Conservation (phyloP, 2,113 vertebrate genomes). For the Chitala chitala region DNA sequence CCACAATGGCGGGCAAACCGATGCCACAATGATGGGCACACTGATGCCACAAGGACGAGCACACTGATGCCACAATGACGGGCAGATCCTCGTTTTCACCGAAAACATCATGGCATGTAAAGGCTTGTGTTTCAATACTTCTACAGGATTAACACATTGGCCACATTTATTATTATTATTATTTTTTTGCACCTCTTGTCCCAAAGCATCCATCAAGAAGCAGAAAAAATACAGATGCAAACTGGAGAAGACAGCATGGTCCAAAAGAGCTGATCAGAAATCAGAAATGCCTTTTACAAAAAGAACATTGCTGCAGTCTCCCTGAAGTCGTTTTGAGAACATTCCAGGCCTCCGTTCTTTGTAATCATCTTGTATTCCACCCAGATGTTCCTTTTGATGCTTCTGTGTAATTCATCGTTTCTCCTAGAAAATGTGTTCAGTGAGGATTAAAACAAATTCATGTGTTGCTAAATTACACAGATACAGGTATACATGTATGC, state of each 20-base stretch:
- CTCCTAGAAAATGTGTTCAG: slow-evolving; percentile 11
- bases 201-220: slow-evolving; percentile 53
- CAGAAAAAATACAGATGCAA: slow-evolving; percentile 57
- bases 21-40: too few relatives aligned
- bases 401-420: slow-evolving; percentile 20
- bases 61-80: too few relatives aligned
- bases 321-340: slow-evolving; percentile 21
- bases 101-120: too few relatives aligned
- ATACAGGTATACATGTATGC: slow-evolving; percentile 23
- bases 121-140: too few relatives aligned
- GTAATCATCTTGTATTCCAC: slow-evolving; percentile 14
- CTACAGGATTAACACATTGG: too few relatives aligned
- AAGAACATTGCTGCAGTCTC: slow-evolving; percentile 13
- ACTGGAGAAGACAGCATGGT: slow-evolving; percentile 41
- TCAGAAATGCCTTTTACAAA: slow-evolving; percentile 34
- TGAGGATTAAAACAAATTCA: neutral
- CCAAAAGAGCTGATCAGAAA: slow-evolving; percentile 33
- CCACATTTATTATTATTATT: too few relatives aligned
- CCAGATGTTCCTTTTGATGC: slow-evolving; percentile 25
- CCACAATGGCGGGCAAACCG: too few relatives aligned
- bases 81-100: too few relatives aligned
- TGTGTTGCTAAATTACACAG: too few relatives aligned
- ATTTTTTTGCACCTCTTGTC: slow-evolving; percentile 64
- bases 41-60: too few relatives aligned
- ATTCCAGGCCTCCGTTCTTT: slow-evolving; percentile 26